Conservation (phyloP, 2,797 vertebrate genomes). For the Bovichtus diacanthus region DNA sequence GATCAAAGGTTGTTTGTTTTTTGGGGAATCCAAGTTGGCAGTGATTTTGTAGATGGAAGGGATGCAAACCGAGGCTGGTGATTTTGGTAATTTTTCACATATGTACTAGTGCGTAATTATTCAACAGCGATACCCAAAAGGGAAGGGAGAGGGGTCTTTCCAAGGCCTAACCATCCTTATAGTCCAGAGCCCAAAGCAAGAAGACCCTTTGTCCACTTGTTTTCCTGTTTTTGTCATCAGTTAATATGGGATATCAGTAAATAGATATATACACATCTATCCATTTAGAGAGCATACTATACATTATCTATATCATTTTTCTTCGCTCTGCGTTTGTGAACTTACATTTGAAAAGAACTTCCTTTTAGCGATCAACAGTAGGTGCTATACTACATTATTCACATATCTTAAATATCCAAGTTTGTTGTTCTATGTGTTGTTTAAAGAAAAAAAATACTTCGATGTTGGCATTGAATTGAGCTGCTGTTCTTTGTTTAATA, state of each 20-base stretch:
- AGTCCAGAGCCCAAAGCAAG: slow-evolving; percentile 99
- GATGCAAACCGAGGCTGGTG: slow-evolving; percentile 95
- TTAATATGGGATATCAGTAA: slow-evolving; percentile 96
- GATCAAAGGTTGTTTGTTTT: slow-evolving; percentile 99
- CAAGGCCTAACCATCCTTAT: slow-evolving; percentile 95
- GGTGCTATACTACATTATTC: slow-evolving; percentile 99
- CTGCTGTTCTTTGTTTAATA: slow-evolving; percentile 87
- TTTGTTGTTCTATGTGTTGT: slow-evolving; percentile 98
- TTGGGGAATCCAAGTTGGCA: slow-evolving; percentile 93
- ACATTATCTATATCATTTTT: slow-evolving; percentile 87
- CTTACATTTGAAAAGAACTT: slow-evolving; percentile 93
- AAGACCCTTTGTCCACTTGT: slow-evolving; percentile 97
- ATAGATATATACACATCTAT: slow-evolving; percentile 89
- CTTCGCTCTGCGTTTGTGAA: slow-evolving; percentile 86
- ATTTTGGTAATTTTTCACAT: slow-evolving; percentile 99
- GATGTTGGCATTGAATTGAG: slow-evolving; percentile 91
- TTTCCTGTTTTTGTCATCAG: slow-evolving; percentile 96
- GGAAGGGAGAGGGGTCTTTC: slow-evolving; percentile 96
- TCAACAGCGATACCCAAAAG: slow-evolving; percentile 94
- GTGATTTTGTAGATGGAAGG: slow-evolving; percentile 98
- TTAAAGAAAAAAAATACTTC: slow-evolving; percentile 89
- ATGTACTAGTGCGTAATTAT: slow-evolving; percentile 96
- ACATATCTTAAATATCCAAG: slow-evolving; percentile 99
- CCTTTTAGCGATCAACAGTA: slow-evolving; percentile 99
- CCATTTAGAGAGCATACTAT: slow-evolving; percentile 86